Percentiles rank a stretch among this genome's conserved stretches.
Evolutionary conservation across 1,140 invertebrate genomes (phyloP).

Genomic region (Eurosta solidaginis): DNA sequence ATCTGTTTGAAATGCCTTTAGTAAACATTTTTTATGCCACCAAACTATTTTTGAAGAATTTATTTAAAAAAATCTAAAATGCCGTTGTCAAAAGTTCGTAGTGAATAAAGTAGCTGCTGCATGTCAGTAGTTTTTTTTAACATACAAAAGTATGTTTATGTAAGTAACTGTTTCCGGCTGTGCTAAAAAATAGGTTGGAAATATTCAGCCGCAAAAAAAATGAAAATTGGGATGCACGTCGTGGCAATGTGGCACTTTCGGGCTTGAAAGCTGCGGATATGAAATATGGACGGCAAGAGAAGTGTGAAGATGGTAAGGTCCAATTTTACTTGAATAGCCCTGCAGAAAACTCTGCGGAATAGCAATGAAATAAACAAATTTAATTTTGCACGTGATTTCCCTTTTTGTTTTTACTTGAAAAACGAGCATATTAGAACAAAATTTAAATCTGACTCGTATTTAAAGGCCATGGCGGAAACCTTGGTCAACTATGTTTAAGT

Average conservation of each 20-base stretch:
- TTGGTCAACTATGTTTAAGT: no score
- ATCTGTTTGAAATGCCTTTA: background rate
- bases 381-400: no score
- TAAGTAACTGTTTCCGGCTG: slow-evolving; percentile 1
- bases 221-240: slow-evolving; percentile 6
- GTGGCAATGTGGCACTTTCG: slow-evolving; percentile 19
- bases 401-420: no score
- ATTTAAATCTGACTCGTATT: no score
- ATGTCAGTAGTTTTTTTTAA: background rate
- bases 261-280: slow-evolving; percentile 8
- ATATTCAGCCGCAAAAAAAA: background rate
- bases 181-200: background rate
- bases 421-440: no score
- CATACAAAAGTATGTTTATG: background rate
- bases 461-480: no score
- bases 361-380: no score
- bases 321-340: no score
- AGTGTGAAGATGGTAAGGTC: no score
- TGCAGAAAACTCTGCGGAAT: no score
- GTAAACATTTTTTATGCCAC: background rate
- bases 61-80: background rate
- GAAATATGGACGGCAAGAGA: background rate
- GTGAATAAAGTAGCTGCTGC: background rate
- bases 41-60: background rate
- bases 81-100: background rate